These are phyloP conservation scores for Halcyon chelicuti DNA, from an alignment of 2,797 vertebrate genomes.

Conservation along the genomic window DNA sequence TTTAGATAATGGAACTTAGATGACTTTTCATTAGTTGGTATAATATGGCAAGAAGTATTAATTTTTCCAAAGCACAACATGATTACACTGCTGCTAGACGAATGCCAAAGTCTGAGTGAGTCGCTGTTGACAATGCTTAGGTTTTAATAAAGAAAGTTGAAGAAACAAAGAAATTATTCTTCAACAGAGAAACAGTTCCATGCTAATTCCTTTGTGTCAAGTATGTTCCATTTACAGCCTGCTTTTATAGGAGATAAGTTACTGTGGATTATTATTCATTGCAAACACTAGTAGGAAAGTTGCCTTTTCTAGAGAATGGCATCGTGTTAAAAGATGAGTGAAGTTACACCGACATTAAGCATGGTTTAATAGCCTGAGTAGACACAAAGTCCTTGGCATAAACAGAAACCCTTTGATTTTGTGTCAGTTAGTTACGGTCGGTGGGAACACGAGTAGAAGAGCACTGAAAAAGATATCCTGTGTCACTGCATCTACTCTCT, in stretches of 20 bases:
- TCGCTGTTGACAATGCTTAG: neutral
- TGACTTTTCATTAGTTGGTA: neutral
- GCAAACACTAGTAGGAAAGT: neutral
- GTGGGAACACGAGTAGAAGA: neutral
- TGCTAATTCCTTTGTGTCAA: neutral
- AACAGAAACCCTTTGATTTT: constrained; percentile 12
- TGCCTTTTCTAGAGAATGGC: neutral
- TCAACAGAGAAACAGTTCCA: neutral
- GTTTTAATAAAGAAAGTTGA: neutral
- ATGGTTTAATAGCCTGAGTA: neutral
- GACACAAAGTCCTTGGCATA: constrained; percentile 16
- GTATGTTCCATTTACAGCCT: neutral
- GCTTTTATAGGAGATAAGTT: neutral
- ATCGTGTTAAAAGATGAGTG: neutral
- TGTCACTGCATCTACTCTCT: neutral
- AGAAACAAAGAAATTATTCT: neutral
- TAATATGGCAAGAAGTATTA: neutral
- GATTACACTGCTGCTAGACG: neutral
- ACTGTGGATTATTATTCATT: neutral
- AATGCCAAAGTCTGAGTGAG: neutral
- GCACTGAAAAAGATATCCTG: neutral
- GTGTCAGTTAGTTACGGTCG: neutral
- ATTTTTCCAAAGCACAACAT: neutral
- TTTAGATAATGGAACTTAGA: neutral
- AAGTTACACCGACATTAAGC: neutral